A percentile compares a stretch with the other conserved stretches of the same genome.
Conservation (phyloP, 1,140 invertebrate species). For the Drosophila ficusphila region DNA sequence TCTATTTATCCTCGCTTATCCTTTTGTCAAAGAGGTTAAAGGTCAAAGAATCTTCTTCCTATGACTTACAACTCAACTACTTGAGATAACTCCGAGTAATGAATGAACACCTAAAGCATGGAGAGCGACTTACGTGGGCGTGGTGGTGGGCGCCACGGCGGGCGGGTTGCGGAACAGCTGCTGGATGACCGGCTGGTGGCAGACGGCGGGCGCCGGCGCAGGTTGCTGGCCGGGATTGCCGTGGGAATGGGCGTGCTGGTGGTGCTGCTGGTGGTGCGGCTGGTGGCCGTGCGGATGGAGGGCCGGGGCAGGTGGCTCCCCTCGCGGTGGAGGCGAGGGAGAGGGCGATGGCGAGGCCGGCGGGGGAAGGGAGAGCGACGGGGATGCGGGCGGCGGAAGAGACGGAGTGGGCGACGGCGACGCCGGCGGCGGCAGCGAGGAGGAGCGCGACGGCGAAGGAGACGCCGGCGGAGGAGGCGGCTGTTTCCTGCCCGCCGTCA, state of each 20-base stretch:
- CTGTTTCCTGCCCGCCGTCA: slow-evolving; percentile 25
- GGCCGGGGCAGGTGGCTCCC: neutral
- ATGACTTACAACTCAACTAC: no score
- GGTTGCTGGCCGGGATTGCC: neutral
- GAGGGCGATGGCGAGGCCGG: slow-evolving; percentile 22
- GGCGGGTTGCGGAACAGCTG: slow-evolving; percentile 68
- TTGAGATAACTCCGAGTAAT: no score
- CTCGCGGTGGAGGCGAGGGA: neutral
- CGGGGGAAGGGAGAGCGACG: slow-evolving; percentile 7
- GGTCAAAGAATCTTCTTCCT: no score
- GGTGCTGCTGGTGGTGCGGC: slow-evolving; percentile 68
- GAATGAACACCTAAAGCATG: no score
- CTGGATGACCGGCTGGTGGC: slow-evolving; percentile 70
- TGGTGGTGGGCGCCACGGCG: slow-evolving; percentile 48
- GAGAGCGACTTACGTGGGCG: slow-evolving; percentile 54
- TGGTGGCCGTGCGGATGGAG: slow-evolving; percentile 35
- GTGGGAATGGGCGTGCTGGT: no score
- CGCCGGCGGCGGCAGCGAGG: slow-evolving; percentile 6
- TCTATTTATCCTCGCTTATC: no score
- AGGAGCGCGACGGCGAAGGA: slow-evolving; percentile 8
- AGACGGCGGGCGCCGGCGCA: slow-evolving; percentile 15
- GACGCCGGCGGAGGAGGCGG: slow-evolving; percentile 30
- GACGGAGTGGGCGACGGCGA: slow-evolving; percentile 29
- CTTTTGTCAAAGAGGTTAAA: no score
- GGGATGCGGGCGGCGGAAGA: neutral